A percentile compares a stretch with the other conserved stretches of the same genome.
phyloP scores from a whole-genome alignment of 2,888 invertebrate genomes.

The Patella caerulea region DNA sequence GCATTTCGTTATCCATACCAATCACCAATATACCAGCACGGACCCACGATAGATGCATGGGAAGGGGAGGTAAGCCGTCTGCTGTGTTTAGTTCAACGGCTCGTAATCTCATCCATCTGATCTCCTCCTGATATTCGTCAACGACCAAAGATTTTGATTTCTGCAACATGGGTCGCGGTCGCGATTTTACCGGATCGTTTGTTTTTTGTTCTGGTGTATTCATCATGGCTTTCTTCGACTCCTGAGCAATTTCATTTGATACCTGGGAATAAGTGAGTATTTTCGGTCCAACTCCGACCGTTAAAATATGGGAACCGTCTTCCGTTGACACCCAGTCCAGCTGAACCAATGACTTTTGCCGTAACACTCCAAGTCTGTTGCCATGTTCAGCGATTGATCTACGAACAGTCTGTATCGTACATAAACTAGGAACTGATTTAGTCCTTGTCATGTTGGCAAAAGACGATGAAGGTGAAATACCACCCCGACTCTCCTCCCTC shows the following conservation, averaged over 20 bases:
- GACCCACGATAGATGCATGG: slow-evolving; percentile 99
- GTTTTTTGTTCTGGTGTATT: slow-evolving; percentile 25
- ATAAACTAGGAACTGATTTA: slow-evolving; percentile 65
- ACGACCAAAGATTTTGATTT: slow-evolving; percentile 93
- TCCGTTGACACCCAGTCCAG: slow-evolving; percentile 99
- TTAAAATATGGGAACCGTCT: slow-evolving; percentile 97
- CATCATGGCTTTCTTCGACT: slow-evolving; percentile 73
- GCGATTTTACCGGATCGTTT: slow-evolving; percentile 21
- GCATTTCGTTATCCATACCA: slow-evolving; percentile 99
- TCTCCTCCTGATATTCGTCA: slow-evolving; percentile 89
- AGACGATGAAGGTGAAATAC: slow-evolving; percentile 44
- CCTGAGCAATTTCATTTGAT: slow-evolving; percentile 93
- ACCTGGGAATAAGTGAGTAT: slow-evolving; percentile 88
- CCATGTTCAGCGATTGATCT: slow-evolving; percentile 46
- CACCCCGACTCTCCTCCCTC: slow-evolving; percentile 23
- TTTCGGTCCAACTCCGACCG: slow-evolving; percentile 86
- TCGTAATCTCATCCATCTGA: slow-evolving; percentile 95
- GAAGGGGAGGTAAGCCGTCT: slow-evolving; percentile 94
- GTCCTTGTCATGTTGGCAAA: slow-evolving; percentile 51
- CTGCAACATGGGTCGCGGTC: slow-evolving; percentile 77
- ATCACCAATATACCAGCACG: slow-evolving; percentile 97
- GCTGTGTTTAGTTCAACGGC: slow-evolving; percentile 92
- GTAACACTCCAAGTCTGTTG: slow-evolving; percentile 55
- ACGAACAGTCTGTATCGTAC: slow-evolving; percentile 62
- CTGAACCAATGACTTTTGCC: slow-evolving; percentile 80